Conservation (phyloP, 2,113 vertebrate species). For the Gracilinanus agilis region DNA sequence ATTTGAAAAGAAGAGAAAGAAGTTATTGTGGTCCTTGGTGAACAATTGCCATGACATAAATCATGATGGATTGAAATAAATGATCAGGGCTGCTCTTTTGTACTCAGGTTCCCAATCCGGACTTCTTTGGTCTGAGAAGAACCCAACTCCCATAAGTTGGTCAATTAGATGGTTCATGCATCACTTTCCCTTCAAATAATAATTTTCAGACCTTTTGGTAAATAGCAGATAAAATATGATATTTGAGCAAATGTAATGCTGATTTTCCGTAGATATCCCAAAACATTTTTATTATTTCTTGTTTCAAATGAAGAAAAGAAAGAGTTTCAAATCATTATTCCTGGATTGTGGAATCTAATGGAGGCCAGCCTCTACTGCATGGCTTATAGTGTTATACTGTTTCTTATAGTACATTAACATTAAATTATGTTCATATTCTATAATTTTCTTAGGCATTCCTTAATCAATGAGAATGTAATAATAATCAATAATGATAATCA, state of each 20-base stretch:
- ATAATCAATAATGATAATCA: too few relatives aligned
- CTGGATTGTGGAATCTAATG: neutral
- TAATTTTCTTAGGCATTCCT: too few relatives aligned
- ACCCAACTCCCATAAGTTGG: neutral
- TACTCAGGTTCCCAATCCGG: neutral
- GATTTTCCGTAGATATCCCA: conserved; percentile 45
- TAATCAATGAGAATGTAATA: too few relatives aligned
- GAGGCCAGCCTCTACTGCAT: neutral
- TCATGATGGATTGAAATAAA: neutral
- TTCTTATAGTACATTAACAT: neutral
- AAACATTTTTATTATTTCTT: conserved; percentile 70
- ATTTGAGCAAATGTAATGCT: conserved; percentile 63
- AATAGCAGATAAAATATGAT: conserved; percentile 69
- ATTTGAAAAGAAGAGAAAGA: neutral
- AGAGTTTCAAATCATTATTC: neutral
- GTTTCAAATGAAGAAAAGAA: conserved; percentile 42
- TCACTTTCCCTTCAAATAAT: conserved; percentile 48
- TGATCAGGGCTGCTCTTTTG: conserved; percentile 28
- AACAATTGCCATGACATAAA: neutral
- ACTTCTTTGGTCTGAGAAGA: conserved; percentile 28
- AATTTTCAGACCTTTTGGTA: conserved; percentile 64
- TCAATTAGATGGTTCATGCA: neutral
- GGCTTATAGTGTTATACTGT: neutral
- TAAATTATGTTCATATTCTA: neutral
- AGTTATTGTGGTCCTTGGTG: neutral